These are phyloP conservation scores for Arge pagana DNA, from an alignment of 2,888 invertebrate genomes.

Conservation along the genomic window DNA sequence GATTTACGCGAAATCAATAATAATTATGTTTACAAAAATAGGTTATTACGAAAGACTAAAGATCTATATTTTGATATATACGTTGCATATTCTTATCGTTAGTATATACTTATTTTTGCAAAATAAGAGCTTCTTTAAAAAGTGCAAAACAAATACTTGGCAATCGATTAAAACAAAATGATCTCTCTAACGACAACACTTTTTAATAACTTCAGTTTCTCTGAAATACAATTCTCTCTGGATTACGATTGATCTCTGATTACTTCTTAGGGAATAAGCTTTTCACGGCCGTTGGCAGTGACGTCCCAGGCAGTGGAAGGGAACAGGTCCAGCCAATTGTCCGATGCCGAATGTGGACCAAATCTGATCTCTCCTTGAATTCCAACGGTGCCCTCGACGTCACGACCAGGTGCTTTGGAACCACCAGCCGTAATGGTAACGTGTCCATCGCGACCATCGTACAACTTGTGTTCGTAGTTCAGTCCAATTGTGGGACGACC, in stretches of 20 bases:
- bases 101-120: no score
- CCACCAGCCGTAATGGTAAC: constrained; percentile 26
- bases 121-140: no score
- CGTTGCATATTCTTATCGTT: no score
- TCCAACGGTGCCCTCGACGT: not conserved
- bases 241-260: not conserved
- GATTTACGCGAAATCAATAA: no score
- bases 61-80: no score
- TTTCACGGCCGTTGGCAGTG: constrained; percentile 1
- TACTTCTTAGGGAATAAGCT: not conserved
- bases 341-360: no score
- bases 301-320: constrained; percentile 6
- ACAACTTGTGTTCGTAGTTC: not conserved
- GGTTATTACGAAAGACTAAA: no score
- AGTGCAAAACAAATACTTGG: no score
- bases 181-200: not conserved
- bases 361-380: no score
- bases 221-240: no score
- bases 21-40: no score
- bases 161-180: no score
- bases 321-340: not conserved
- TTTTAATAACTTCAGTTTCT: not conserved
- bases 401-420: constrained; percentile 30
- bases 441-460: not conserved
- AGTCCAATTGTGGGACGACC: constrained; percentile 29